These are phyloP conservation scores for Zaprionus obscuricornis DNA, from an alignment of 2,888 invertebrate species.

Conservation along the genomic window DNA sequence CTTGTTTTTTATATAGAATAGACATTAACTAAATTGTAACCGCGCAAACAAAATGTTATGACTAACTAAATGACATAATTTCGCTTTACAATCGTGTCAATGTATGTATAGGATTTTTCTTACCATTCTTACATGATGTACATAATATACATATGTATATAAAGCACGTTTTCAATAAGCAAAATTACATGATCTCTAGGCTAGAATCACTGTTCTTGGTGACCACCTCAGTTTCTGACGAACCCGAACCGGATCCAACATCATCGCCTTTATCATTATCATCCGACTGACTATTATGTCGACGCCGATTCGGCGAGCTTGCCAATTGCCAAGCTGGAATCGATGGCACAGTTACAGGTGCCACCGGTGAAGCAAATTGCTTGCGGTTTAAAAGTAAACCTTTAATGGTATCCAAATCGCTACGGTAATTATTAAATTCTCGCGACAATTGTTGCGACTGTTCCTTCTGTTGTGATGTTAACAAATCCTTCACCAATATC, in stretches of 20 bases:
- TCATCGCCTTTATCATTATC: conserved; percentile 85
- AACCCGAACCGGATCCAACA: conserved; percentile 86
- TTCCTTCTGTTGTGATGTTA: conserved; percentile 84
- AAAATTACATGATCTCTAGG: conserved; percentile 87
- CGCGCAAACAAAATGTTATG: too few species aligned
- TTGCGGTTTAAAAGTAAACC: conserved; percentile 90
- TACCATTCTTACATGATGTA: too few species aligned
- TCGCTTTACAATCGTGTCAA: too few species aligned
- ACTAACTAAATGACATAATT: too few species aligned
- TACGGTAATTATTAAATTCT: conserved; percentile 88
- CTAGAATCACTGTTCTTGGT: conserved; percentile 91
- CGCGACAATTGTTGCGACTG: conserved; percentile 84
- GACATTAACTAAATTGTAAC: too few species aligned
- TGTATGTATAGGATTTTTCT: too few species aligned
- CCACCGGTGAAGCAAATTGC: conserved; percentile 89
- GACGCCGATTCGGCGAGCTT: conserved; percentile 82
- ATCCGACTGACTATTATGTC: conserved; percentile 80
- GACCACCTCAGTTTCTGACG: conserved; percentile 89
- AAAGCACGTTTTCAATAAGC: conserved; percentile 23
- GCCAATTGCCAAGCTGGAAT: conserved; percentile 92
- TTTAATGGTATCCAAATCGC: conserved; percentile 89
- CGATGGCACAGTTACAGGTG: conserved; percentile 86
- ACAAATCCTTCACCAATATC: conserved; percentile 87
- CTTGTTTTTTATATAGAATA: too few species aligned
- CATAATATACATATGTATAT: conserved; percentile 3